phyloP scores from a whole-genome alignment of 2,113 vertebrate genomes.

The Anser cygnoides region DNA sequence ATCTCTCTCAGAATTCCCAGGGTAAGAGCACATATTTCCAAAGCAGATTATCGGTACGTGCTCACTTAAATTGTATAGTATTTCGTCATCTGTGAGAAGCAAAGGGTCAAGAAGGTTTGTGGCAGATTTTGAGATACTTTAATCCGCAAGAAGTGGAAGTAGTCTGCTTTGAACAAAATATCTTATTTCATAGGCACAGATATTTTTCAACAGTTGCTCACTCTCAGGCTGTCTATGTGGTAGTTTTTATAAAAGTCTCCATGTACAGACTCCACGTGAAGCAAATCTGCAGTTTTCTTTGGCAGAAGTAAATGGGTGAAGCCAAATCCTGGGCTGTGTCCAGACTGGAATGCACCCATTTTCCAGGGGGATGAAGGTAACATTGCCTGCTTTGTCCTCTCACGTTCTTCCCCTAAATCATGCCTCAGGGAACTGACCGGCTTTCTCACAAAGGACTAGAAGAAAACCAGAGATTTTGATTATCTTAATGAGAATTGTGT shows the following conservation, averaged over 20 bases:
- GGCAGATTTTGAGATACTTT: neutral
- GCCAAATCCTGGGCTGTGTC: neutral
- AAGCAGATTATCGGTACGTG: neutral
- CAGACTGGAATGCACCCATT: accelerated
- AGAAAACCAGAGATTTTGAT: neutral
- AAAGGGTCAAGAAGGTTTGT: neutral
- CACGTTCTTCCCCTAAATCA: neutral
- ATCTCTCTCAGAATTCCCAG: neutral
- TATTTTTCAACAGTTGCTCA: neutral
- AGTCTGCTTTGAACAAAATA: neutral
- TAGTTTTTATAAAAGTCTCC: neutral
- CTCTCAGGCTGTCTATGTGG: neutral
- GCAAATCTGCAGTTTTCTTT: neutral
- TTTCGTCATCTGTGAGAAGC: neutral
- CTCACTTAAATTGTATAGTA: neutral
- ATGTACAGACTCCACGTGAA: neutral
- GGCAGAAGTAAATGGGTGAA: neutral
- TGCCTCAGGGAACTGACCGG: accelerated
- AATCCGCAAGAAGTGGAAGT: neutral
- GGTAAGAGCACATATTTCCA: neutral
- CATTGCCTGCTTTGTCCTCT: neutral
- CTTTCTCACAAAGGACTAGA: neutral
- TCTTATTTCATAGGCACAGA: neutral
- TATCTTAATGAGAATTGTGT: neutral
- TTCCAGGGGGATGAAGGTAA: neutral